Evolutionary conservation across 2,113 vertebrate genomes (phyloP).

Genomic region (Loxodonta africana): DNA sequence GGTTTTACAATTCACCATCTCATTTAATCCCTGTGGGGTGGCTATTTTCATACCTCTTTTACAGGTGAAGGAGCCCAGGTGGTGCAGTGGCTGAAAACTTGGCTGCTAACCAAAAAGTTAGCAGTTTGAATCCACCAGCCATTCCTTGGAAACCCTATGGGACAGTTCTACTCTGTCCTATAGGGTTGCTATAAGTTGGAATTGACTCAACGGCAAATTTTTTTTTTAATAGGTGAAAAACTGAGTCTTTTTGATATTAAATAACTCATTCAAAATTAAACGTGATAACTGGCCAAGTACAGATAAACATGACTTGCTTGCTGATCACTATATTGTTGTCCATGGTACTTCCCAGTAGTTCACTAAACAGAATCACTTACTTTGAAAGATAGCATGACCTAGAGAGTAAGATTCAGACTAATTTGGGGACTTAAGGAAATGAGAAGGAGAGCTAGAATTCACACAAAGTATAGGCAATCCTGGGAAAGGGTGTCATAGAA

Average conservation of each 20-base stretch:
- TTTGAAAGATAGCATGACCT: not conserved
- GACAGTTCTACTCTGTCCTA: no score
- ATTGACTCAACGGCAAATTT: no score
- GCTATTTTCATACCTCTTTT: not conserved
- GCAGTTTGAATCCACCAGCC: no score
- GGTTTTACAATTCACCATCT: not conserved
- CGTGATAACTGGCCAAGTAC: not conserved
- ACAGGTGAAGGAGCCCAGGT: no score
- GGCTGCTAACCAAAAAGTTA: no score
- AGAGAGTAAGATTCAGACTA: not conserved
- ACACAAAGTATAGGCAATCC: not conserved
- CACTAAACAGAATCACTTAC: not conserved
- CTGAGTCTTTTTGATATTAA: not conserved
- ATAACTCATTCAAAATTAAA: not conserved
- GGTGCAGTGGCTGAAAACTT: no score
- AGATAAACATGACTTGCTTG: not conserved
- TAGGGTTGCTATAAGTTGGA: no score
- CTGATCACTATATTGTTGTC: not conserved
- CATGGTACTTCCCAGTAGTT: not conserved
- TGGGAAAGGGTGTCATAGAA: not conserved
- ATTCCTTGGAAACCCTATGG: no score
- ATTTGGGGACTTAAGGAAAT: not conserved
- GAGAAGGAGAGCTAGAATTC: not conserved
- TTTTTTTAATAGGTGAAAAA: not conserved
- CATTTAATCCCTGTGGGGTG: not conserved